Percentiles rank a stretch among this genome's conserved stretches.
Evolutionary conservation across 2,113 vertebrate genomes (phyloP).

Genomic region (Upupa epops): DNA sequence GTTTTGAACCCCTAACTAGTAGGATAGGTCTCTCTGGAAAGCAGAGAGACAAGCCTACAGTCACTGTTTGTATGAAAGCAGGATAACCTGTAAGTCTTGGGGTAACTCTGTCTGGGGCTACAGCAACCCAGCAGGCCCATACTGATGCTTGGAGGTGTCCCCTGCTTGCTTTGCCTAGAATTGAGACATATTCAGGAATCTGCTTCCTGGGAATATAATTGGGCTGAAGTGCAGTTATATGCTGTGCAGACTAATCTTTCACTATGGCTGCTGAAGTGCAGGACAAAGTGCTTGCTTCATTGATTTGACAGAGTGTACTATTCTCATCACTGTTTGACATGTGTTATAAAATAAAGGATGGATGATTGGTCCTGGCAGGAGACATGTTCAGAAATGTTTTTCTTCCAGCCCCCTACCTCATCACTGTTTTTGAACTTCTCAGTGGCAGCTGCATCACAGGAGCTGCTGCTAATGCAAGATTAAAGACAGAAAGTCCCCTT

Average conservation of each 20-base stretch:
- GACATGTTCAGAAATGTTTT: neutral
- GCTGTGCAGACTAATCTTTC: slow-evolving; percentile 36
- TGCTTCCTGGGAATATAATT: slow-evolving; percentile 40
- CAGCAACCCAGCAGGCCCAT: neutral
- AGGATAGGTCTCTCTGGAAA: neutral
- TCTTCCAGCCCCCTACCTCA: neutral
- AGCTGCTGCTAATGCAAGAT: neutral
- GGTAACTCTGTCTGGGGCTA: neutral
- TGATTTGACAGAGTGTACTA: slow-evolving; percentile 51
- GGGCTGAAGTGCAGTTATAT: neutral
- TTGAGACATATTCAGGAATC: neutral
- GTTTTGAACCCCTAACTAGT: neutral
- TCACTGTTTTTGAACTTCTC: neutral
- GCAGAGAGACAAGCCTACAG: neutral
- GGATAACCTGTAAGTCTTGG: neutral
- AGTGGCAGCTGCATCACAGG: neutral
- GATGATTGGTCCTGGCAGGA: slow-evolving; percentile 39
- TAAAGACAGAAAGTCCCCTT: neutral
- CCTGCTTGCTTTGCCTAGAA: neutral
- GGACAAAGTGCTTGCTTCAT: slow-evolving; percentile 35
- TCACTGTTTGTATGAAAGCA: neutral
- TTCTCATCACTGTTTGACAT: slow-evolving; percentile 30
- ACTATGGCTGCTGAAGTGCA: neutral
- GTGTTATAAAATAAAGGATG: slow-evolving; percentile 32
- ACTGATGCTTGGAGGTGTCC: neutral